Conservation (phyloP, 1,140 invertebrate genomes). For the Anastrepha obliqua region DNA sequence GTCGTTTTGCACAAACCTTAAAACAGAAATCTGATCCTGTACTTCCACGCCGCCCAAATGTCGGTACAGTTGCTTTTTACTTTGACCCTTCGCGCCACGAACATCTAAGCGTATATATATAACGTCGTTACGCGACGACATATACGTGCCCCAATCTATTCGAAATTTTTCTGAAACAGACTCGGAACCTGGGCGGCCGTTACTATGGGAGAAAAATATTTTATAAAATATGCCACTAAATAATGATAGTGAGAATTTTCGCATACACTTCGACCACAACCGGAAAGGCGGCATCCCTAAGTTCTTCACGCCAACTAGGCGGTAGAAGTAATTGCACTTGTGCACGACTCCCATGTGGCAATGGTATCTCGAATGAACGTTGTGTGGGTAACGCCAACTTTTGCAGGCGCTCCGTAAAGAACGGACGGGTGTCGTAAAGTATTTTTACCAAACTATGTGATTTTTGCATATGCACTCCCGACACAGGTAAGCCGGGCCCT, state of each 20-base stretch:
- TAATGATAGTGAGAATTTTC: background rate
- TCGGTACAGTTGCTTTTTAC: slow-evolving; percentile 85
- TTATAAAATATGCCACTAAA: background rate
- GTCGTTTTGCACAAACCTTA: slow-evolving; percentile 77
- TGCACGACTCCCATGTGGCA: slow-evolving; percentile 85
- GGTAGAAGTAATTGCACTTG: slow-evolving; percentile 87
- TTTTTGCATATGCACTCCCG: slow-evolving; percentile 81
- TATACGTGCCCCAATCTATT: slow-evolving; percentile 93
- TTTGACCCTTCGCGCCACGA: slow-evolving; percentile 87
- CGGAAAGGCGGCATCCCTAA: slow-evolving; percentile 88
- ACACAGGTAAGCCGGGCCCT: slow-evolving; percentile 85
- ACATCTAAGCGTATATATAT: slow-evolving; percentile 93
- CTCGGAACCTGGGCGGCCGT: slow-evolving; percentile 92
- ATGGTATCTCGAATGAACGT: slow-evolving; percentile 84
- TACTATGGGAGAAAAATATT: slow-evolving; percentile 77
- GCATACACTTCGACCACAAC: slow-evolving; percentile 88
- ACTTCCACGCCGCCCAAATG: slow-evolving; percentile 90
- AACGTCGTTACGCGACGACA: slow-evolving; percentile 92
- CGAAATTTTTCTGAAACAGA: slow-evolving; percentile 89
- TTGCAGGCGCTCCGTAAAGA: slow-evolving; percentile 79
- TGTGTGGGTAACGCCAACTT: slow-evolving; percentile 84
- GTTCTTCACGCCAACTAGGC: slow-evolving; percentile 88
- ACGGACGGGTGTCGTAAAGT: slow-evolving; percentile 84
- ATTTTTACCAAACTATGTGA: slow-evolving; percentile 83
- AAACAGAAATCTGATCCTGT: slow-evolving; percentile 90